Conservation (phyloP, 2,113 vertebrate genomes). For the Stigmatopora nigra region DNA sequence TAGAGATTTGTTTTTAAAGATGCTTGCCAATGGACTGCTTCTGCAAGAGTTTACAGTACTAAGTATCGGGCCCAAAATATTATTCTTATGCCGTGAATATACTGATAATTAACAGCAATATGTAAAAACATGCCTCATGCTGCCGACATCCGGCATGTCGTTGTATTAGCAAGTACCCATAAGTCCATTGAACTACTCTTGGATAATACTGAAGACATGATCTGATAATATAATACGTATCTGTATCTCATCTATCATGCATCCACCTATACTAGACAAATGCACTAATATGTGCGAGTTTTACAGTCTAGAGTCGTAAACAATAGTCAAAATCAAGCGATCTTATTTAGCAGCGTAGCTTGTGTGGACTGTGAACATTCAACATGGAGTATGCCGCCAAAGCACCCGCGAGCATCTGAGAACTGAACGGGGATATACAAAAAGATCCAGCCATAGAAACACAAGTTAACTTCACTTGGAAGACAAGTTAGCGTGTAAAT, state of each 20-base stretch:
- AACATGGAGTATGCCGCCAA: conserved; percentile 4
- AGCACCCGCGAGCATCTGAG: neutral
- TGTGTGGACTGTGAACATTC: neutral
- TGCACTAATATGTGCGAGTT: neutral
- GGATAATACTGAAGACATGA: too few relatives aligned
- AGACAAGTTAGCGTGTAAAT: neutral
- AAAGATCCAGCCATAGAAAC: neutral
- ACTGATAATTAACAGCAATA: too few relatives aligned
- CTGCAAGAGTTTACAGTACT: too few relatives aligned
- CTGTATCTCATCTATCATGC: neutral
- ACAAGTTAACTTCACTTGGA: neutral
- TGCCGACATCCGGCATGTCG: neutral
- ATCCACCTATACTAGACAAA: neutral
- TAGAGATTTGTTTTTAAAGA: too few relatives aligned
- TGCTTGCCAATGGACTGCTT: too few relatives aligned
- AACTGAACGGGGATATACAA: neutral
- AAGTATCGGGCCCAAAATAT: too few relatives aligned
- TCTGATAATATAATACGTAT: too few relatives aligned
- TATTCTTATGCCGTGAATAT: too few relatives aligned
- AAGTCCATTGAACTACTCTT: too few relatives aligned
- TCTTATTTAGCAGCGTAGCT: too few relatives aligned
- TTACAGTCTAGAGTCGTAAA: neutral
- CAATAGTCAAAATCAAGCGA: neutral
- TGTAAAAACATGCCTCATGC: neutral
- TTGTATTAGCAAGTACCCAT: too few relatives aligned